Evolutionary conservation across 1,140 invertebrate genomes (phyloP), one percentile per base, ranked within the genome.

Genomic region (Paraescarpia echinospica): DNA sequence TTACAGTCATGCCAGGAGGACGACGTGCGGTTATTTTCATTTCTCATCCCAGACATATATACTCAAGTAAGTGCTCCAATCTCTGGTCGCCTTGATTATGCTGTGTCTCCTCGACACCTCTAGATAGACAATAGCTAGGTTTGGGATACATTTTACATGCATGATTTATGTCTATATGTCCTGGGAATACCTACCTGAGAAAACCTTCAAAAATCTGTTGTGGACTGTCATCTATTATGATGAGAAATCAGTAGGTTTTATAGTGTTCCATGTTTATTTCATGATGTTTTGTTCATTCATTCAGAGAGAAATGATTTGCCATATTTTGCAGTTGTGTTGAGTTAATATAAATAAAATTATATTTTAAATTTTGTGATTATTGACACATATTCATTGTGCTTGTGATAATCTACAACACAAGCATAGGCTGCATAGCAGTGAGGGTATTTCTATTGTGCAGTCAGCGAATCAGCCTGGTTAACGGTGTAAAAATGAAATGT

Each of bases 1-100:
- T 18, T 77, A 34, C 94, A 97, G 97, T 94, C 97, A 48, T 98
- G 98, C 95, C 98, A 98, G 95, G 97, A 98, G 95, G 97, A 98
- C 95, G 98, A 98, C 96, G 97, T 98, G 34, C 97, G 97, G 94
- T 97, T 99, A 94, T 97, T 99, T 94, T 98, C 98, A 94, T 99
- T 97, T 92, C 59, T 99, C 91, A 97, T 99, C 95, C 98, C 98
- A 89, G 98, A 99, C 95, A 97, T 99, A 90, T 99, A 98, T 95
- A 97, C 97, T 95, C 98, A 96, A 94, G 96, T 96, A 95, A 95
- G 94, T 94, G 35, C 9, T 93, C 41, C 22, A 18, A 27, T 31
- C 59, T 77, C 59, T 77, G 9, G 9, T 22, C 27, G 22, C 27
- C 59, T 4, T 77, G 8, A 6, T 31, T 77, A 18, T 77, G 59